phyloP scores from a whole-genome alignment of 2,797 vertebrate species.

The Schizopygopsis pylzovi region DNA sequence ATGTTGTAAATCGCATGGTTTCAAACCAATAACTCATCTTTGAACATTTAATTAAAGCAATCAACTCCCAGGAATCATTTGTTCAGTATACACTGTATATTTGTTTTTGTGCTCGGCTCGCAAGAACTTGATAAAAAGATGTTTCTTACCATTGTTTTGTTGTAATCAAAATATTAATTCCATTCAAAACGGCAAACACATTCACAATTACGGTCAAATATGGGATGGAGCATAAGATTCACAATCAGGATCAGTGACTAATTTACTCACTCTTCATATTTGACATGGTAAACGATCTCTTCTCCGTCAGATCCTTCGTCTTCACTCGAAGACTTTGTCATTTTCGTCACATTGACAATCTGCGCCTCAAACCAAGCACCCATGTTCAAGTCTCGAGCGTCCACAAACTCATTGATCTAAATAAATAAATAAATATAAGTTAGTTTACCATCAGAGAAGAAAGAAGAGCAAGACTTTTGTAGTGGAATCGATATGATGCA shows the following conservation, averaged over 20 bases:
- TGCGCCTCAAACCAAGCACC: conserved; percentile 97
- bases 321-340: too few relatives aligned
- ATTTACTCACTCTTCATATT: conserved; percentile 93
- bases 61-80: not conserved
- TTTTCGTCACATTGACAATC: conserved; percentile 85
- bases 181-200: not conserved
- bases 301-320: conserved; percentile 60
- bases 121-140: not conserved
- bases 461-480: not conserved
- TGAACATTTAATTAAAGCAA: not conserved
- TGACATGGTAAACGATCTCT: conserved; percentile 89
- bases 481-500: not conserved
- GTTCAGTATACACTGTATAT: not conserved
- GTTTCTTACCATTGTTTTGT: not conserved
- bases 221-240: not conserved
- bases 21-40: not conserved
- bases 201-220: not conserved
- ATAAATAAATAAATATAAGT: not conserved
- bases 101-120: not conserved
- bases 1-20: not conserved
- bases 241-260: not conserved
- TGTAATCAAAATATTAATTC: not conserved
- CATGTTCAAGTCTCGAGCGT: conserved; percentile 92
- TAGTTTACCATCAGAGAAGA: not conserved
- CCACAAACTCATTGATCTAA: conserved; percentile 91